Evolutionary conservation across 30 jellyfish, hydroid and myxozoan species (phyloP).

Genomic region (Turritopsis rubra): DNA sequence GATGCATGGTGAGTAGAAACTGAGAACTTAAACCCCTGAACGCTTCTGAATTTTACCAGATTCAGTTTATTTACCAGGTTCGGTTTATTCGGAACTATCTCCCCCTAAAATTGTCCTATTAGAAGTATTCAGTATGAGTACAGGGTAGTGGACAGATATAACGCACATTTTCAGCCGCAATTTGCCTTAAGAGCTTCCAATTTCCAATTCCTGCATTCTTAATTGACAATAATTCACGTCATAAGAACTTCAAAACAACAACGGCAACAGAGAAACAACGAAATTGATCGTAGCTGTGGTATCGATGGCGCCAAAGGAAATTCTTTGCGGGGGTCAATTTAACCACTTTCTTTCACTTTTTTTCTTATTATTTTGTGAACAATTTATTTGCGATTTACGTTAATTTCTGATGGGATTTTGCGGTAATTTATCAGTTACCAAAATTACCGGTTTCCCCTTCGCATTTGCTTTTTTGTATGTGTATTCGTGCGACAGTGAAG

Average conservation of each 20-base stretch:
- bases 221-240: no score
- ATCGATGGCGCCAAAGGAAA: background rate
- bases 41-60: background rate
- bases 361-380: background rate
- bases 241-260: background rate
- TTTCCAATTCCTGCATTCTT: no score
- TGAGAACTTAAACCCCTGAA: background rate
- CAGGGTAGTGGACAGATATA: no score
- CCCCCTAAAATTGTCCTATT: no score
- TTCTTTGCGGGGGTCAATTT: background rate
- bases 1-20: constrained; percentile 65
- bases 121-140: no score
- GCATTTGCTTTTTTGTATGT: background rate
- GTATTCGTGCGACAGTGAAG: background rate
- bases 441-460: background rate
- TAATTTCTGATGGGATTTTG: no score
- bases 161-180: no score
- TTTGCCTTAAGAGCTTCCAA: no score
- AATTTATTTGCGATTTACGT: background rate
- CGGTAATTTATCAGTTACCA: background rate
- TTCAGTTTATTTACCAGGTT: background rate
- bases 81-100: background rate
- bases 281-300: background rate
- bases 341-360: background rate
- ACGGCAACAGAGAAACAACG: background rate